phyloP scores from a whole-genome alignment of 2,113 vertebrate species.

The Toxotes jaculatrix region DNA sequence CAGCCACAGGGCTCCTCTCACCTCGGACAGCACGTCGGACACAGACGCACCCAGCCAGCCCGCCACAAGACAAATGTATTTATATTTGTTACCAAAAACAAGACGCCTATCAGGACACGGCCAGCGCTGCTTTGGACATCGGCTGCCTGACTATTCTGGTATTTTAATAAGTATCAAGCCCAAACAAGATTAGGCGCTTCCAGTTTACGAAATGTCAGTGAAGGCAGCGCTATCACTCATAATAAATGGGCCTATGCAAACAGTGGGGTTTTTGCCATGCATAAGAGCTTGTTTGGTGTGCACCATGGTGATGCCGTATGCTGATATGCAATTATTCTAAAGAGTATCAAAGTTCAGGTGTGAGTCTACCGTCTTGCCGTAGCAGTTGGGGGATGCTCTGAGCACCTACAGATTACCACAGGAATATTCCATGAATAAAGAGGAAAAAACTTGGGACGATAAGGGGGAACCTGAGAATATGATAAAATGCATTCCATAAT shows the following conservation, averaged over 20 bases:
- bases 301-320: conserved; percentile 80
- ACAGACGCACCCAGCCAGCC: conserved; percentile 62
- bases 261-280: conserved; percentile 82
- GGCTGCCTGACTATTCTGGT: conserved; percentile 82
- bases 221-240: conserved; percentile 88
- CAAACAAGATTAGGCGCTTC: conserved; percentile 88
- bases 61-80: conserved; percentile 87
- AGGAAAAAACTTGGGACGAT: conserved; percentile 75
- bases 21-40: conserved; percentile 76
- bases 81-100: conserved; percentile 82
- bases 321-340: conserved; percentile 91
- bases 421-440: conserved; percentile 84
- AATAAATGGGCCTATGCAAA: conserved; percentile 90
- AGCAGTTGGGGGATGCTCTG: conserved; percentile 68
- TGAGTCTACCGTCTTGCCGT: conserved; percentile 74
- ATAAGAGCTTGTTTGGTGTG: conserved; percentile 85
- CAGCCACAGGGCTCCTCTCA: conserved; percentile 78
- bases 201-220: conserved; percentile 87
- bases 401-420: conserved; percentile 77
- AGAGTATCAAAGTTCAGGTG: conserved; percentile 87
- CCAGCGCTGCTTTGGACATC: conserved; percentile 75
- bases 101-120: conserved; percentile 81
- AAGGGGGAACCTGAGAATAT: conserved; percentile 76
- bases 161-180: conserved; percentile 88
- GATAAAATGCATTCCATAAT: conserved; percentile 81